Base-by-base conservation (phyloP, 2,888 invertebrate species). In the Rhamphomyia laevipes region DNA sequence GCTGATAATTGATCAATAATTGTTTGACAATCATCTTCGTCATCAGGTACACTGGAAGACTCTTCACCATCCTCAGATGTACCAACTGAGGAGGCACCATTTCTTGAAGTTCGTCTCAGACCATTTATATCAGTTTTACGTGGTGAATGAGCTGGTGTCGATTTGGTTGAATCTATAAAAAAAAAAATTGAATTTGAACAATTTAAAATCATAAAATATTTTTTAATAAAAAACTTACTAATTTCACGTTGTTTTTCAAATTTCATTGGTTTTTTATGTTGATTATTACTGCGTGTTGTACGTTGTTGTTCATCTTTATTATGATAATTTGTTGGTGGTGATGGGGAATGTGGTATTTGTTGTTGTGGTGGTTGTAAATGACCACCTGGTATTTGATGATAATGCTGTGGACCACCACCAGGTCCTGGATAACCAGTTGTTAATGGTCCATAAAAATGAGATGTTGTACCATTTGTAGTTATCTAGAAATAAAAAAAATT, bases 241-340 rank as follows among this genome's bases (percentile, higher is more conserved):
- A 74, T 73, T 58, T 77, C 77, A 46, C 68, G 62, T 65, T 81
- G 76, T 63, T 86, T 86, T 57, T 40, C 23, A 27, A 27, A 27
- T 27, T 27, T 27, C 23, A 27, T 27, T 27, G 23, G 23, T 27
- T 27, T 27, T 27, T 27, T 27, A 27, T 27, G 23, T 27, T 27
- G 23, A 27, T 27, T 27, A 27, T 27, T 27, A 27, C n/a, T n/a
- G n/a, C 23, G 23, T 27, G 23, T 27, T 27, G 23, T 27, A 54
- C 84, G 73, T 63, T 85, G 85, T 60, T 88, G 75, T 67, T 88
- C 88, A 67, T 87, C 86, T 66, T 86, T 84, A 65, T 86, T 86
- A 63, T 81, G 83, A 68, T 77, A 82, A 62, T 63, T 66, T 2
- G 70, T 72, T 44, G 81, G 80, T 48, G 82, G 82, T 41, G 77